These are phyloP conservation scores for Siphonodentalium dalli DNA, from an alignment of 2,888 invertebrate genomes.

Conservation along the genomic window DNA sequence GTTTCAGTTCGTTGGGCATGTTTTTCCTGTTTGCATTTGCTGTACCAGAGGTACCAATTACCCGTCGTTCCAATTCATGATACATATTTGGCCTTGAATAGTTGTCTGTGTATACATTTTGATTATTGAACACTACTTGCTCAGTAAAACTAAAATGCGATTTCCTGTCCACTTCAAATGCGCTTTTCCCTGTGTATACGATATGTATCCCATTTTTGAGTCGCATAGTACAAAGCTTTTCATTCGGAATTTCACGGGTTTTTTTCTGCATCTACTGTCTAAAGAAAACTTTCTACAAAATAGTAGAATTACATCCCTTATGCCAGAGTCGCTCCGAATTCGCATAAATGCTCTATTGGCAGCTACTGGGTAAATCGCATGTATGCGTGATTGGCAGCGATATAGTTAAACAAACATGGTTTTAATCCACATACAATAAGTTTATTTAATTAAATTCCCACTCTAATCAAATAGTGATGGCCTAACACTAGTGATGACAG, in stretches of 20 bases:
- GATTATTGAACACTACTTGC: constrained; percentile 11
- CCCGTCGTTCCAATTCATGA: constrained; percentile 5
- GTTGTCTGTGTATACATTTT: constrained; percentile 21
- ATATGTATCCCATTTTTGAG: constrained; percentile 23
- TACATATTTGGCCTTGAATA: constrained; percentile 18
- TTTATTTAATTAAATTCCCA: too few relatives aligned
- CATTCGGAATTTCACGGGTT: constrained; percentile 19
- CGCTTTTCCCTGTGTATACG: constrained; percentile 4
- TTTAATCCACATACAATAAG: too few relatives aligned
- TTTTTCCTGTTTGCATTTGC: constrained; percentile 18
- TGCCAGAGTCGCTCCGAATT: too few relatives aligned
- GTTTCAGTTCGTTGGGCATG: constrained; percentile 22
- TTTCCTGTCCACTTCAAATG: constrained; percentile 1
- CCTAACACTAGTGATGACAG: too few relatives aligned
- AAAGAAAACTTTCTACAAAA: too few relatives aligned
- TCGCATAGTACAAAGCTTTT: constrained; percentile 22
- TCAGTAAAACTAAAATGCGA: constrained; percentile 15
- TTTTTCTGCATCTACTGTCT: constrained; percentile 24
- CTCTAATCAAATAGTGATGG: too few relatives aligned
- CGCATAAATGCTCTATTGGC: too few relatives aligned
- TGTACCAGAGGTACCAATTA: constrained; percentile 22
- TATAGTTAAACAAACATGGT: too few relatives aligned
- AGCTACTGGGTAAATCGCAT: too few relatives aligned
- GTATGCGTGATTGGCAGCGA: too few relatives aligned
- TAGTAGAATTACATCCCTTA: too few relatives aligned